phyloP scores from a whole-genome alignment of 2,113 vertebrate genomes.

The Pseudopodoces humilis region DNA sequence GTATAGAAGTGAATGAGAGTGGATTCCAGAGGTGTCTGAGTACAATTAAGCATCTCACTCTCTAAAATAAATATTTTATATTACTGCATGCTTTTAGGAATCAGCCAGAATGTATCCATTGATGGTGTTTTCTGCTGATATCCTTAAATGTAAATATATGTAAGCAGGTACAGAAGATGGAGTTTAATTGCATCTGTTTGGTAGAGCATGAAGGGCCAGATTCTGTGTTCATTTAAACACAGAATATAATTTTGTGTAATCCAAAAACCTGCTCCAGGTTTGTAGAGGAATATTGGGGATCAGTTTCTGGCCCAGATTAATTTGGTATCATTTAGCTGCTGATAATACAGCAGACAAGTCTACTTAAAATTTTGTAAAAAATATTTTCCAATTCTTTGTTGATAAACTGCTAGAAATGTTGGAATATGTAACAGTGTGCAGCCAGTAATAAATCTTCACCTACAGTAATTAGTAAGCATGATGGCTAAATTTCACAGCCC shows the following conservation, averaged over 20 bases:
- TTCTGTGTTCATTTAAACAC: not conserved
- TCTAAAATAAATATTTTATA: conserved; percentile 66
- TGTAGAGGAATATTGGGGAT: not conserved
- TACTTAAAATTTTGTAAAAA: not conserved
- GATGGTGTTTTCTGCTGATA: conserved; percentile 41
- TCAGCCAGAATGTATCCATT: conserved; percentile 37
- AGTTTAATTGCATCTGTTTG: not conserved
- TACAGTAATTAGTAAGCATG: not conserved
- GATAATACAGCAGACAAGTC: not conserved
- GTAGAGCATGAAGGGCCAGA: not conserved
- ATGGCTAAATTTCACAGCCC: not conserved
- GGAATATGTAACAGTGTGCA: not conserved
- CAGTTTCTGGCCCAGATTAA: not conserved
- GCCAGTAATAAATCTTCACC: not conserved
- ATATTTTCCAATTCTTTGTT: not conserved
- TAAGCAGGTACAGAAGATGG: not conserved
- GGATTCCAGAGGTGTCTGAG: conserved; percentile 68
- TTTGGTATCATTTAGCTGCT: not conserved
- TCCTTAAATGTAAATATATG: conserved; percentile 45
- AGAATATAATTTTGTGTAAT: not conserved
- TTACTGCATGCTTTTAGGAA: conserved; percentile 44
- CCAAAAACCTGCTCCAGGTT: not conserved
- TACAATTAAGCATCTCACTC: conserved; percentile 63
- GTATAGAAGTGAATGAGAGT: conserved; percentile 60
- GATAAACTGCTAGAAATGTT: not conserved